These are phyloP conservation scores for Sardinella longiceps DNA, from an alignment of 2,797 vertebrate species.

Conservation along the genomic window DNA sequence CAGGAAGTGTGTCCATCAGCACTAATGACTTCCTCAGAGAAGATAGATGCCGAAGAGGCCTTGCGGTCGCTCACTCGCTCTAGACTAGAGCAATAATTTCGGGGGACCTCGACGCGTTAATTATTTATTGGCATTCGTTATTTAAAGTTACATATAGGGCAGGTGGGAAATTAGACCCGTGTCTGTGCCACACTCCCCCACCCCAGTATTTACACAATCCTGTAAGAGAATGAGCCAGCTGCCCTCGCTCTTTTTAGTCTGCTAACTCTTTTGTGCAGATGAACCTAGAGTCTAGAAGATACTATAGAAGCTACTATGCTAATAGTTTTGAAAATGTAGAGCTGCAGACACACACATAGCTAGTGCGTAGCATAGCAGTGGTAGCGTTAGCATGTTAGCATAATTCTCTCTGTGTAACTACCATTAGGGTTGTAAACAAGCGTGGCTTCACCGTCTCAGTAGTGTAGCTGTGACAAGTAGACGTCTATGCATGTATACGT, in stretches of 20 bases:
- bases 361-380: neutral
- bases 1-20: slow-evolving; percentile 17
- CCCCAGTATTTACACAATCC: neutral
- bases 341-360: neutral
- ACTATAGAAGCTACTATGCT: neutral
- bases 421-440: neutral
- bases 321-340: neutral
- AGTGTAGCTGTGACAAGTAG: neutral
- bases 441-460: neutral
- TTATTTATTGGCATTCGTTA: neutral
- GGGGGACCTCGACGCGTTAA: neutral
- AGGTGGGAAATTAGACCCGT: neutral
- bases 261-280: neutral
- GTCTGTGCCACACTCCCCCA: neutral
- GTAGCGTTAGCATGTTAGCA: neutral
- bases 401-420: neutral
- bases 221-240: slow-evolving; percentile 3
- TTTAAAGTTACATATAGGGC: neutral
- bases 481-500: slow-evolving; percentile 22
- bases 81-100: neutral
- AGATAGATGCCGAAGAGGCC: neutral
- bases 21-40: slow-evolving; percentile 11
- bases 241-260: neutral
- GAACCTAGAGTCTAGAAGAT: neutral
- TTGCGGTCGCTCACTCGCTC: neutral